phyloP scores from a whole-genome alignment of 2,888 invertebrate species.

The Trimorus sp. region DNA sequence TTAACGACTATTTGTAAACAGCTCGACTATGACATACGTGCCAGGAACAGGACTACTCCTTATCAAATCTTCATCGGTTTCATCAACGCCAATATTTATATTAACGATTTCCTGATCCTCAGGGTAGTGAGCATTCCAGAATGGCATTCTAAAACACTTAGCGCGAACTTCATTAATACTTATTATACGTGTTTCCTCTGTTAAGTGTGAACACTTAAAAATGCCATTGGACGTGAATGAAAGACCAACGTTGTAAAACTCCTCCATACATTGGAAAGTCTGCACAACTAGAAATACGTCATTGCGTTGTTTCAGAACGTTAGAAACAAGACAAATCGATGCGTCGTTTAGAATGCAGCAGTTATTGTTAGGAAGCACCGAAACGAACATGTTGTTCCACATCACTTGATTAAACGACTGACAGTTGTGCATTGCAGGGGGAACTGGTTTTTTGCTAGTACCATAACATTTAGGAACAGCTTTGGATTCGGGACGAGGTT shows the following conservation, averaged over 20 bases:
- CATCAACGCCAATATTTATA: conserved; percentile 8
- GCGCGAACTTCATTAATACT: conserved; percentile 11
- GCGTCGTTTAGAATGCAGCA: conserved; percentile 18
- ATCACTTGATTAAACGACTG: not conserved
- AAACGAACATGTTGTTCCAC: not conserved
- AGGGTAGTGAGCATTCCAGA: conserved; percentile 12
- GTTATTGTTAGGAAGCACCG: conserved; percentile 3
- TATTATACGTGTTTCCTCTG: not conserved
- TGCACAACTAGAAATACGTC: not conserved
- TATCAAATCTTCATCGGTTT: conserved; percentile 11
- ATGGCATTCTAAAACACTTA: conserved; percentile 43
- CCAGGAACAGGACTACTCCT: not conserved
- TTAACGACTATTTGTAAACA: too few relatives aligned
- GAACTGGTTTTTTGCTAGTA: too few relatives aligned
- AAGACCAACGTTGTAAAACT: conserved; percentile 8
- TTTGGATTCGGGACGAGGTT: not conserved
- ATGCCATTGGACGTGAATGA: conserved; percentile 1
- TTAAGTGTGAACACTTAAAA: not conserved
- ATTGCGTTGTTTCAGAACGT: not conserved
- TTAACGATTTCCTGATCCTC: conserved; percentile 7
- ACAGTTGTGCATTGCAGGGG: not conserved
- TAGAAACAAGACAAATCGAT: not conserved
- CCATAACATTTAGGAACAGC: not conserved
- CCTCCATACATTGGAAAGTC: not conserved
- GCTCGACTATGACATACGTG: conserved; percentile 1